Conservation (phyloP, 2,113 vertebrate genomes). For the Podocnemis expansa region DNA sequence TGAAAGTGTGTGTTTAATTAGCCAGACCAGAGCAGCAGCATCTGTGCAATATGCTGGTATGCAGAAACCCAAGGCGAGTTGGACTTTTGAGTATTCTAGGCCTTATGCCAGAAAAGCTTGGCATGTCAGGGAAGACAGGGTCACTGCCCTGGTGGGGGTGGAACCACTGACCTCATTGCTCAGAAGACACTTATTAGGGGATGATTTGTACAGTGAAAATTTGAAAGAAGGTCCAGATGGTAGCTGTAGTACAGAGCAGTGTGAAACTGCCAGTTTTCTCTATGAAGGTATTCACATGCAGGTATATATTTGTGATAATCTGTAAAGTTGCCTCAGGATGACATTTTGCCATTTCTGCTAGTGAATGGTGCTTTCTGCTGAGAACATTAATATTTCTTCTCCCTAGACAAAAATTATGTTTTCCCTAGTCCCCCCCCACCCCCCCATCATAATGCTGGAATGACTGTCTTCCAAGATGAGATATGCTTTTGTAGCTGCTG, state of each 20-base stretch:
- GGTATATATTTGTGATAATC: neutral
- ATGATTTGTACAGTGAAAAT: neutral
- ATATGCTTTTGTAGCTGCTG: neutral
- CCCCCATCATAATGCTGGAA: neutral
- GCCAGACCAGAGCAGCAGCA: slow-evolving; percentile 17
- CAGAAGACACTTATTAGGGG: neutral
- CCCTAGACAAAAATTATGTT: neutral
- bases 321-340: neutral
- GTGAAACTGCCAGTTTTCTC: neutral
- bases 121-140: neutral
- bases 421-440: no score
- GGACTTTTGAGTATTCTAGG: neutral
- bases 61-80: neutral
- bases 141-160: neutral
- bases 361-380: neutral
- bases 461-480: neutral
- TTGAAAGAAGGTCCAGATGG: neutral
- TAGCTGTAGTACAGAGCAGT: neutral
- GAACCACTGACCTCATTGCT: neutral
- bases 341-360: neutral
- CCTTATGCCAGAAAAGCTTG: neutral
- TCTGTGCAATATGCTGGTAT: slow-evolving; percentile 19
- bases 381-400: neutral
- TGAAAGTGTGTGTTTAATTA: slow-evolving; percentile 49
- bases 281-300: neutral